phyloP scores from a whole-genome alignment of 2,113 vertebrate species.

The Pelobates fuscus region DNA sequence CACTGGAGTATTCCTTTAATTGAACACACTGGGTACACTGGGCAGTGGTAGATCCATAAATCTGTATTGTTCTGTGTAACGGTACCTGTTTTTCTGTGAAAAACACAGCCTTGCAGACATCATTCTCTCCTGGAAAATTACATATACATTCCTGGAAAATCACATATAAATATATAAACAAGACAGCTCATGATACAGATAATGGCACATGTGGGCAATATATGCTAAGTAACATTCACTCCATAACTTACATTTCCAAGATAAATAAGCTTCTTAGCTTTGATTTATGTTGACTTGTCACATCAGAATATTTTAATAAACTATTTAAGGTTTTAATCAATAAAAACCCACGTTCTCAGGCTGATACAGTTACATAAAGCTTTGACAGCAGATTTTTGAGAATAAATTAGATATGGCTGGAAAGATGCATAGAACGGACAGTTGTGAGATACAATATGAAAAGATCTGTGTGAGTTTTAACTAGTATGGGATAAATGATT shows the following conservation, averaged over 20 bases:
- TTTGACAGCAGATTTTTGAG: constrained; percentile 10
- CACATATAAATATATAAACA: too few relatives aligned
- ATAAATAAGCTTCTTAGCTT: background rate
- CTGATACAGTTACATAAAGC: background rate
- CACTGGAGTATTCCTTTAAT: too few relatives aligned
- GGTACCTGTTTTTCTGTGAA: too few relatives aligned
- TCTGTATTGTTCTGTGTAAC: too few relatives aligned
- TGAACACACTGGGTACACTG: too few relatives aligned
- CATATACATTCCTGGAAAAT: too few relatives aligned
- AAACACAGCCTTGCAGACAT: too few relatives aligned
- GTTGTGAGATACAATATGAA: background rate
- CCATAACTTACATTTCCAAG: background rate
- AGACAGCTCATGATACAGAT: too few relatives aligned
- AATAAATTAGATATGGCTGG: constrained; percentile 15
- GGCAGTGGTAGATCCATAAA: too few relatives aligned
- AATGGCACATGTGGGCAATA: too few relatives aligned
- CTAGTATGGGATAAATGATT: constrained; percentile 29
- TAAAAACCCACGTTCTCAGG: background rate
- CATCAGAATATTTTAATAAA: background rate
- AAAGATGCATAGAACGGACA: constrained; percentile 1
- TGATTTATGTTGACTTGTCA: background rate
- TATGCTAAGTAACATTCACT: too few relatives aligned
- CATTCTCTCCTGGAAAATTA: too few relatives aligned
- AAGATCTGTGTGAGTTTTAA: constrained; percentile 7
- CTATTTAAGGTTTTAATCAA: background rate